Conservation (phyloP, 2,797 vertebrate species). For the Poeciliopsis presidionis region DNA sequence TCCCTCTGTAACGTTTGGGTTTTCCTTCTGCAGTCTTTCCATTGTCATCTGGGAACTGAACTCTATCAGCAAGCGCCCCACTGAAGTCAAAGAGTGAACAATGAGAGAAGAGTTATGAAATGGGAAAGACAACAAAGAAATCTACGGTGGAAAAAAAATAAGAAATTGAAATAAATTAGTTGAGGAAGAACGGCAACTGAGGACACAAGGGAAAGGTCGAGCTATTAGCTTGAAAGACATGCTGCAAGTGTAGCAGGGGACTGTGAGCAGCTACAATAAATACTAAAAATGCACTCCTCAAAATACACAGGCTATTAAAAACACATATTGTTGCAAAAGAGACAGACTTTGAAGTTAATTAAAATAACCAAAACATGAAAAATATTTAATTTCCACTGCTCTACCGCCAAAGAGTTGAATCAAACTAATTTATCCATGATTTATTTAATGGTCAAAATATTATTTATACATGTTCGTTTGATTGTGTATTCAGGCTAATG, state of each 20-base stretch:
- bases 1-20: conserved; percentile 93
- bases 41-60: conserved; percentile 97
- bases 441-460: conserved; percentile 32
- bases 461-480: background rate
- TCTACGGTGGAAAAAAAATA: conserved; percentile 25
- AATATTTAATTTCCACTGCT: conserved; percentile 48
- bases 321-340: conserved; percentile 44
- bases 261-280: conserved; percentile 53
- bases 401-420: conserved; percentile 35
- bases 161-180: conserved; percentile 6
- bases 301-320: conserved; percentile 51
- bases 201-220: conserved; percentile 16
- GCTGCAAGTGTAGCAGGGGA: conserved; percentile 50
- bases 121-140: conserved; percentile 24
- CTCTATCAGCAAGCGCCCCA: conserved; percentile 96
- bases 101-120: conserved; percentile 30
- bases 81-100: conserved; percentile 71
- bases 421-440: conserved; percentile 40
- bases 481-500: conserved; percentile 23
- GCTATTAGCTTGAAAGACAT: conserved; percentile 63
- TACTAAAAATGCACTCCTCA: conserved; percentile 50
- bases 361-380: conserved; percentile 50
- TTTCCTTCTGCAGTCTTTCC: conserved; percentile 96
- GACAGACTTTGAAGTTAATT: conserved; percentile 63
- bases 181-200: conserved; percentile 14